These are phyloP conservation scores for Myripristis murdjan DNA, from an alignment of 2,797 vertebrate genomes.

Conservation along the genomic window DNA sequence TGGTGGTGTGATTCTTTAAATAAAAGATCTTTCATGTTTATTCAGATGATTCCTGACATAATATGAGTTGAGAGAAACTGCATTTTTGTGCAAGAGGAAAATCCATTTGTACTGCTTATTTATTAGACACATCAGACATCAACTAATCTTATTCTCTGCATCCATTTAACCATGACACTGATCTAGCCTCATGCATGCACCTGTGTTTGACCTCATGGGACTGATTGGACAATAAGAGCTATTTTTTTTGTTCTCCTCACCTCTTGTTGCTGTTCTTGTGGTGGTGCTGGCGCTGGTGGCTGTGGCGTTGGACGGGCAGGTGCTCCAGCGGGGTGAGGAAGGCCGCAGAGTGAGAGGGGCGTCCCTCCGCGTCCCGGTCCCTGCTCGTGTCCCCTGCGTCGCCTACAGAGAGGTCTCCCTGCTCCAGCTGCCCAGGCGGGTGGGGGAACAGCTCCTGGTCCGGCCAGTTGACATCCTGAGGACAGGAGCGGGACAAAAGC, in stretches of 20 bases:
- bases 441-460: constrained; percentile 71
- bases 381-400: constrained; percentile 68
- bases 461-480: constrained; percentile 72
- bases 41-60: too few species aligned
- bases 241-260: constrained; percentile 47
- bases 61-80: too few species aligned
- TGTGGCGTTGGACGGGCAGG: constrained; percentile 49
- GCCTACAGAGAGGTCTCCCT: constrained; percentile 73
- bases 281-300: constrained; percentile 52
- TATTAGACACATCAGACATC: too few species aligned
- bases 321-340: constrained; percentile 54
- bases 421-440: constrained; percentile 65
- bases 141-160: too few species aligned
- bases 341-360: constrained; percentile 33
- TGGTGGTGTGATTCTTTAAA: too few species aligned
- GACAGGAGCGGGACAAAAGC: not conserved
- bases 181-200: too few species aligned
- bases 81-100: too few species aligned
- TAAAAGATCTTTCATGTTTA: too few species aligned
- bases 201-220: too few species aligned
- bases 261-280: constrained; percentile 79
- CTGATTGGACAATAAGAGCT: too few species aligned
- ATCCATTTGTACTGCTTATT: too few species aligned
- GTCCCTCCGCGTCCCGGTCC: constrained; percentile 51
- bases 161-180: too few species aligned